A percentile compares a stretch with the other conserved stretches of the same genome.
phyloP scores from a whole-genome alignment of 2,888 invertebrate species.

The Meiosimyza platycephala region DNA sequence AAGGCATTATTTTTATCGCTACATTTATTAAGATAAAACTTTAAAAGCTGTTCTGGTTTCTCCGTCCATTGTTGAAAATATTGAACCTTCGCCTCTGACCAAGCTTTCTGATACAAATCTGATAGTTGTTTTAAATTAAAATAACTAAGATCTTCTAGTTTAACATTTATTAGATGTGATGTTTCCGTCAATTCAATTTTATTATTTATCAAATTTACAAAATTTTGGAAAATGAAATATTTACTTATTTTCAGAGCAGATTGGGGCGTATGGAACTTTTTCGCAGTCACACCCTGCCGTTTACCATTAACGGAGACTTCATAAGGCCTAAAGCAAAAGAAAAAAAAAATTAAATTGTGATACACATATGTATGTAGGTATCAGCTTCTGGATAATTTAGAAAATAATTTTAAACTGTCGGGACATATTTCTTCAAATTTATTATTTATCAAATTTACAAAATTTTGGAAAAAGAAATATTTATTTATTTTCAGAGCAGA shows the following conservation, averaged over 20 bases:
- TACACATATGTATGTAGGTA: too few species aligned
- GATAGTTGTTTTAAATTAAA: conserved; percentile 52
- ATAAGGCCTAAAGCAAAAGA: conserved; percentile 68
- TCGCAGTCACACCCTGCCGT: conserved; percentile 83
- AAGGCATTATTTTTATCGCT: neutral
- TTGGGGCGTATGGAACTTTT: conserved; percentile 64
- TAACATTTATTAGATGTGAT: conserved; percentile 30
- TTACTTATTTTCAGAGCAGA: conserved; percentile 71
- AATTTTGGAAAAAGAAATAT: conserved; percentile 69
- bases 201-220: conserved; percentile 65
- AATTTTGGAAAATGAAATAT: conserved; percentile 69
- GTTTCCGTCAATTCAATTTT: conserved; percentile 51
- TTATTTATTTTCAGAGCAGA: conserved; percentile 71
- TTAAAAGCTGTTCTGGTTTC: conserved; percentile 65
- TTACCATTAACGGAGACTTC: conserved; percentile 84
- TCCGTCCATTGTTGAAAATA: conserved; percentile 72
- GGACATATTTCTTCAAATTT: conserved; percentile 51
- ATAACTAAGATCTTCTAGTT: conserved; percentile 50
- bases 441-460: conserved; percentile 65
- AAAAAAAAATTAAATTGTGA: neutral
- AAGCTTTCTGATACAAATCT: conserved; percentile 62
- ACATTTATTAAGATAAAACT: conserved; percentile 43
- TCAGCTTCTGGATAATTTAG: too few species aligned
- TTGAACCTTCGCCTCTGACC: conserved; percentile 67
- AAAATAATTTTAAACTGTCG: too few species aligned